Conservation (phyloP, 2,888 invertebrate genomes). For the Phymatocera aterrima region DNA sequence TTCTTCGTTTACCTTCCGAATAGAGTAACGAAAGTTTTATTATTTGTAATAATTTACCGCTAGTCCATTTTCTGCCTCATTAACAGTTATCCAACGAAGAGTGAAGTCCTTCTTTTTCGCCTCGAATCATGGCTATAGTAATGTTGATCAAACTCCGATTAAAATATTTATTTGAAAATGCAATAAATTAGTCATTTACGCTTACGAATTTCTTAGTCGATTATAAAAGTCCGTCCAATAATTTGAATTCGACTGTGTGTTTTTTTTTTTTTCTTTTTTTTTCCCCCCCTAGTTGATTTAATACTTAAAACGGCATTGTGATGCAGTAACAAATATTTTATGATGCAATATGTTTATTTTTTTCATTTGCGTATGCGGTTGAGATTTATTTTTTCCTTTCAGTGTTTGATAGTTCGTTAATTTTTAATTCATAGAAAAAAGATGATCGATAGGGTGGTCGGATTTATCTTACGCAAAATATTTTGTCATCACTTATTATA, state of each 20-base stretch:
- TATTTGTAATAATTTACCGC: constrained; percentile 3
- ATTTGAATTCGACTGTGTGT: too few species aligned
- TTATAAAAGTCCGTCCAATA: constrained; percentile 21
- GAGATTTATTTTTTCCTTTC: background rate
- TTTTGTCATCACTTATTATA: background rate
- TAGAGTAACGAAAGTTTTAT: background rate
- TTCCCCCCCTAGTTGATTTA: background rate
- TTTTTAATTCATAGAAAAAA: background rate
- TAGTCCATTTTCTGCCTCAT: constrained; percentile 19
- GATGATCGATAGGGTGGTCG: too few species aligned
- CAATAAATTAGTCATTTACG: background rate
- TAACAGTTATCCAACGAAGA: background rate
- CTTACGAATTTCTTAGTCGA: constrained; percentile 1
- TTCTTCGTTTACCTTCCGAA: background rate
- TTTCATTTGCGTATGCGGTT: background rate
- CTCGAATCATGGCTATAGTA: background rate
- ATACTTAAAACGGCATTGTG: background rate
- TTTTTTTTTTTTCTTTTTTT: background rate
- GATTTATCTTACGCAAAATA: constrained; percentile 1
- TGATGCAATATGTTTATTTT: background rate
- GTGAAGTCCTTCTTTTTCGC: background rate
- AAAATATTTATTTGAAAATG: background rate
- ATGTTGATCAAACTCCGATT: background rate
- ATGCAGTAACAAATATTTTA: background rate
- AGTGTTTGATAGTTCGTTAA: background rate